Evolutionary conservation across 1,140 invertebrate species (phyloP).

Genomic region (Zaprionus lachaisei): DNA sequence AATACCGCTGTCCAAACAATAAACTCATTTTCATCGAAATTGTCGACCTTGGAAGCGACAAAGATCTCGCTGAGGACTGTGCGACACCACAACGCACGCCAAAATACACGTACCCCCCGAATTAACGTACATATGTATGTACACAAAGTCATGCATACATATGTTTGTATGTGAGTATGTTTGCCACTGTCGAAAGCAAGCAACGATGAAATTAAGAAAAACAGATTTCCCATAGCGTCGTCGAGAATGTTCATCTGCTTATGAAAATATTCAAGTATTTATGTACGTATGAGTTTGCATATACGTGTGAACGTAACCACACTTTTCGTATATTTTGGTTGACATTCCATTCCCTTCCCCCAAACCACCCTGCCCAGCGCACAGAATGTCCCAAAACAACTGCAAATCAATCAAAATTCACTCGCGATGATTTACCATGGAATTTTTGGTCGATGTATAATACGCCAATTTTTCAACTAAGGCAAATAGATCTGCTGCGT

Average conservation of each 20-base stretch:
- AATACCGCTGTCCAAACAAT: constrained; percentile 70
- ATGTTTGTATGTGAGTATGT: constrained; percentile 4
- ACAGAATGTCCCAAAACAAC: constrained; percentile 22
- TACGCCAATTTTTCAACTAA: constrained; percentile 69
- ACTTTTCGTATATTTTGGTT: constrained; percentile 41
- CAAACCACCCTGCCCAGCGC: not conserved
- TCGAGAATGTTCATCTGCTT: constrained; percentile 51
- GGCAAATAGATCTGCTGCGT: constrained; percentile 65
- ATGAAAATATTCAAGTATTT: constrained; percentile 30
- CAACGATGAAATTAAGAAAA: constrained; percentile 40
- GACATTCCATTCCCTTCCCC: constrained; percentile 47
- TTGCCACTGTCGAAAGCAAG: constrained; percentile 34
- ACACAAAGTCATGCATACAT: not conserved
- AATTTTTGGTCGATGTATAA: constrained; percentile 68
- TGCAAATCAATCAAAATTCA: constrained; percentile 77
- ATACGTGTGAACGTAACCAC: constrained; percentile 16
- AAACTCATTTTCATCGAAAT: constrained; percentile 79
- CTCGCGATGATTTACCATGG: constrained; percentile 71
- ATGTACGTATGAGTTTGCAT: constrained; percentile 15
- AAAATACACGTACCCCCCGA: constrained; percentile 27
- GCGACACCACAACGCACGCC: constrained; percentile 22
- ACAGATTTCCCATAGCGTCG: constrained; percentile 43
- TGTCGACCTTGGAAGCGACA: constrained; percentile 67
- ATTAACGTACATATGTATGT: constrained; percentile 17
- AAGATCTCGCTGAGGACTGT: constrained; percentile 44